Conservation (phyloP, 64 coral and sea anemone species). For the Acropora yongei region DNA sequence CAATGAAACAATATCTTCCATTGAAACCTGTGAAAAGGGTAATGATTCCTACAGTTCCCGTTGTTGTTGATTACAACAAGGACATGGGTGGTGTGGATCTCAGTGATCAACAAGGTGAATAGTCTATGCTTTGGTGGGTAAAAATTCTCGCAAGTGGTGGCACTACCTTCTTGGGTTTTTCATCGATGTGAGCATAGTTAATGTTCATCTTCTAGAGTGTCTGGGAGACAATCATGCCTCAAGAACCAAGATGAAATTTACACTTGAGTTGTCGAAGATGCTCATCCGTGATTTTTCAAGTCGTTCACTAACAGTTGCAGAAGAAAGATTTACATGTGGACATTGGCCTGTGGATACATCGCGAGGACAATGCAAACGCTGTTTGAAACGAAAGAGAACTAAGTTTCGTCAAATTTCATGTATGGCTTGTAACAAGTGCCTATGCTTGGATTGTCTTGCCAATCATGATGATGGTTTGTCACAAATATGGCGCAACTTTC, state of each 20-base stretch:
- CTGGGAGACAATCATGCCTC: background rate
- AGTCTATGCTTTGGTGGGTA: conserved; percentile 30
- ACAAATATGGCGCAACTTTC: conserved; percentile 27
- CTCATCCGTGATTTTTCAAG: conserved; percentile 7
- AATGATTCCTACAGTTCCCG: conserved; percentile 7
- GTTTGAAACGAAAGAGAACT: conserved; percentile 38
- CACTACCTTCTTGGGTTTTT: conserved; percentile 39
- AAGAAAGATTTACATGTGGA: conserved; percentile 12
- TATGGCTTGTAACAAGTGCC: conserved; percentile 36
- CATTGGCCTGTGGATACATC: background rate
- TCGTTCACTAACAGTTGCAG: background rate
- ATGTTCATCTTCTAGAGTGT: conserved; percentile 38
- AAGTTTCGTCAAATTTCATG: conserved; percentile 47
- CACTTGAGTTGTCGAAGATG: conserved; percentile 28
- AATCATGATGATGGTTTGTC: conserved; percentile 26
- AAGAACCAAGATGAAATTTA: background rate
- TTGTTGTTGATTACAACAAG: conserved; percentile 57
- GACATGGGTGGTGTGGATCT: conserved; percentile 61
- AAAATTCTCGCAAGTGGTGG: conserved; percentile 30
- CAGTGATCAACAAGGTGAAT: conserved; percentile 35
- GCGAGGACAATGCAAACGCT: conserved; percentile 9
- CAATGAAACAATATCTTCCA: conserved; percentile 53
- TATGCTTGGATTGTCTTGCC: conserved; percentile 51
- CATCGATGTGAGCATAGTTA: conserved; percentile 43
- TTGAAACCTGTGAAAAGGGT: conserved; percentile 28